phyloP scores from a whole-genome alignment of 92 coral and sea anemone species.

The Epizoanthus stellaris region DNA sequence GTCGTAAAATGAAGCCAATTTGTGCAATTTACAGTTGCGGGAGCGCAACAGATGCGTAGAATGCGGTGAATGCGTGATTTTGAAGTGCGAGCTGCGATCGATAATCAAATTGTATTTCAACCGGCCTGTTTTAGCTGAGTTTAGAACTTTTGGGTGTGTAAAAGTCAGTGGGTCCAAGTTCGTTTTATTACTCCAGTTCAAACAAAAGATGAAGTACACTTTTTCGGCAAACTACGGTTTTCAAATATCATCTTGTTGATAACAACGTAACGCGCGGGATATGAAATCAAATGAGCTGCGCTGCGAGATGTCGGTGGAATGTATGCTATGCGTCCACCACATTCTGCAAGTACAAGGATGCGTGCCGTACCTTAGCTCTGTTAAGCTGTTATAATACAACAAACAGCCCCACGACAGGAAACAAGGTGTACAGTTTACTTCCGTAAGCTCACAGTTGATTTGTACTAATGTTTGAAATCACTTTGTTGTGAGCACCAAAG shows the following conservation, averaged over 20 bases:
- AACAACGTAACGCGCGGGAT: background rate
- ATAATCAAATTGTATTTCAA: background rate
- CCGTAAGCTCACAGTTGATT: no score
- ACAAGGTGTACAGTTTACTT: no score
- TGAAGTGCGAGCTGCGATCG: background rate
- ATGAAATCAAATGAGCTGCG: background rate
- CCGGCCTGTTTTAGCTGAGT: background rate
- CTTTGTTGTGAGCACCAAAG: no score
- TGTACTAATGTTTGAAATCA: no score
- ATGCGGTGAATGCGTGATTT: conserved; percentile 10
- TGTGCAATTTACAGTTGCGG: background rate
- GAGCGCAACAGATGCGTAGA: background rate
- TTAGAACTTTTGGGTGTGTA: background rate
- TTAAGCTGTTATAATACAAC: no score
- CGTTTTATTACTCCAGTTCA: background rate
- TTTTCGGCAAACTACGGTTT: background rate
- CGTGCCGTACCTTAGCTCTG: no score
- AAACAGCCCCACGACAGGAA: no score
- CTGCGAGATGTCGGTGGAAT: background rate
- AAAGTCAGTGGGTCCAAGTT: background rate
- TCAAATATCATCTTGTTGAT: background rate
- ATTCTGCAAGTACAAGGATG: background rate
- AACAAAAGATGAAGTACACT: background rate
- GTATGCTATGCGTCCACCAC: background rate
- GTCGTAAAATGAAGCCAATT: background rate